Percentiles rank a stretch among this genome's conserved stretches.
These are phyloP conservation scores for Nemotelus pantherinus DNA, from an alignment of 2,888 invertebrate genomes.

Conservation along the genomic window DNA sequence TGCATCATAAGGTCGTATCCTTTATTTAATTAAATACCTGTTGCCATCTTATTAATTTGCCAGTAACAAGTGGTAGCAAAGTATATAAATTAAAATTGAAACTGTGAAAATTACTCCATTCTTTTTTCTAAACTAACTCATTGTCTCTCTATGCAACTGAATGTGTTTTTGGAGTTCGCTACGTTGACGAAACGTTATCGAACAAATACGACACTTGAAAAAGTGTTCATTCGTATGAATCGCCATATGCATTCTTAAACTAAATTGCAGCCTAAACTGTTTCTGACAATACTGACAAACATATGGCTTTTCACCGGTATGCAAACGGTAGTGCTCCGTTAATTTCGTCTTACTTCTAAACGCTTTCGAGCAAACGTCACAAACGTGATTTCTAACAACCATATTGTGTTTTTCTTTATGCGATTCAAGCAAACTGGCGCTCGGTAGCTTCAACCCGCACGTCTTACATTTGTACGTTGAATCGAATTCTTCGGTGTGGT, in stretches of 20 bases:
- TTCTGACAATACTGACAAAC: conserved; percentile 36
- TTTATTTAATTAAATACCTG: too few relatives aligned
- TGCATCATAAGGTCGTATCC: too few relatives aligned
- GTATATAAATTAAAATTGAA: too few relatives aligned
- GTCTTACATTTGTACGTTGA: conserved; percentile 29
- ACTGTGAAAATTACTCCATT: too few relatives aligned
- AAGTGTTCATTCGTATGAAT: conserved; percentile 40
- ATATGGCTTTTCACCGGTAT: conserved; percentile 37
- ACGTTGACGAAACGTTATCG: conserved; percentile 25
- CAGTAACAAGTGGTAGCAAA: too few relatives aligned
- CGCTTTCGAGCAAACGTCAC: conserved; percentile 37
- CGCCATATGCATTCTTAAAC: conserved; percentile 39
- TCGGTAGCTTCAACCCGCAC: conserved; percentile 33
- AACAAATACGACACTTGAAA: conserved; percentile 40
- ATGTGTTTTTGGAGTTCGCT: conserved; percentile 37
- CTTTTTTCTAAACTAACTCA: conserved; percentile 15
- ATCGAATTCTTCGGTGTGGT: conserved; percentile 35
- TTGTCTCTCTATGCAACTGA: conserved; percentile 31
- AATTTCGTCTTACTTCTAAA: conserved; percentile 39
- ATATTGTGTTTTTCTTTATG: conserved; percentile 34
- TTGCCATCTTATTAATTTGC: too few relatives aligned
- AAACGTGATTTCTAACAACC: conserved; percentile 32
- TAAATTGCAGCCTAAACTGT: conserved; percentile 37
- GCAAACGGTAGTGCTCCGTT: conserved; percentile 38
- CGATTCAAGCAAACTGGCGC: conserved; percentile 15